phyloP scores from a whole-genome alignment of 2,113 vertebrate genomes.

The Larimichthys polyactis region DNA sequence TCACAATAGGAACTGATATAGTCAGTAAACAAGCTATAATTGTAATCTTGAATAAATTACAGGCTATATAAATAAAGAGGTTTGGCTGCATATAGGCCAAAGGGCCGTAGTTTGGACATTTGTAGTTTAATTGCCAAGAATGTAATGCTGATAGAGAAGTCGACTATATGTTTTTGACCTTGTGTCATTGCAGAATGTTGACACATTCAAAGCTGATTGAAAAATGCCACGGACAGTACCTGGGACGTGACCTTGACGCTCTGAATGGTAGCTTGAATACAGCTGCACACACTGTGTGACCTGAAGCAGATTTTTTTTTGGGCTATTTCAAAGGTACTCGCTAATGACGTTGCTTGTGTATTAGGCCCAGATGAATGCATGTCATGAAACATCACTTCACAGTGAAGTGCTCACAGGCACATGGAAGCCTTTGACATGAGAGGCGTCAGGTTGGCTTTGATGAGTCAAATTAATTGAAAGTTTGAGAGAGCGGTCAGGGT shows the following conservation, averaged over 20 bases:
- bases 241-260: background rate
- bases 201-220: background rate
- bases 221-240: background rate
- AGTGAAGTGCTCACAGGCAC: background rate
- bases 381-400: no score
- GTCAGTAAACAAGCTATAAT: background rate
- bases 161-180: background rate
- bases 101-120: background rate
- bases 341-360: background rate
- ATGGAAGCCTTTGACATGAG: background rate
- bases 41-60: background rate
- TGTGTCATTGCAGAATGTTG: background rate
- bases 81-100: background rate
- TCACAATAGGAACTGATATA: background rate
- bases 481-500: background rate
- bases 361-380: background rate
- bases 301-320: no score
- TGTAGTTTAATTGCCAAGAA: background rate
- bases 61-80: background rate
- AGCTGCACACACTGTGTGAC: background rate
- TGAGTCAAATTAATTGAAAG: background rate
- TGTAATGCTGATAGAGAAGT: background rate
- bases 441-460: no score
- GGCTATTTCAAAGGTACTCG: background rate
- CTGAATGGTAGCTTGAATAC: background rate